These are phyloP conservation scores for Lepus americanus DNA, from an alignment of 2,113 vertebrate genomes.

Conservation along the genomic window DNA sequence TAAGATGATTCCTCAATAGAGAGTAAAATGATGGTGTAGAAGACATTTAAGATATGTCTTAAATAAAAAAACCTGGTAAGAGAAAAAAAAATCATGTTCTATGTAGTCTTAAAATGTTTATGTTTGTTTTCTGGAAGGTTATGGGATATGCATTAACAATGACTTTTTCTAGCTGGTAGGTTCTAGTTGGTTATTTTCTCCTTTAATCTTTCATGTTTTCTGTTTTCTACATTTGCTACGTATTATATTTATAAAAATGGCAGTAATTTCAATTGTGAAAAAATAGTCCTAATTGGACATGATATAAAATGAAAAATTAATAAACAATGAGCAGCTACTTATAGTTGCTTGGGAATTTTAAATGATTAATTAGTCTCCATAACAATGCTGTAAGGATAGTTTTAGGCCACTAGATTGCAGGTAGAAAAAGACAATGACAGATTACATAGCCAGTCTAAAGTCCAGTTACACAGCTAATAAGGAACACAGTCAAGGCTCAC, in stretches of 20 bases:
- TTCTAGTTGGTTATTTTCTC: background rate
- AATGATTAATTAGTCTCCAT: background rate
- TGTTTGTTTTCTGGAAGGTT: conserved; percentile 40
- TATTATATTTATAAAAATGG: background rate
- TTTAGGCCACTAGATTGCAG: background rate
- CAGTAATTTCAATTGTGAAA: background rate
- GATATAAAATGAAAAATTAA: conserved; percentile 28
- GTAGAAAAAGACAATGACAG: background rate
- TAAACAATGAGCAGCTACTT: background rate
- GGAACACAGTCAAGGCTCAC: background rate
- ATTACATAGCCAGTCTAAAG: background rate
- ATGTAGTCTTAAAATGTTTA: background rate
- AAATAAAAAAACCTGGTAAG: background rate
- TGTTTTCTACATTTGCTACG: background rate
- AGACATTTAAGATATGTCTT: background rate
- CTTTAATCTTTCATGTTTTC: background rate
- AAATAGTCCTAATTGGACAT: background rate
- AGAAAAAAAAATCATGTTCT: background rate
- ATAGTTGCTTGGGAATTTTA: background rate
- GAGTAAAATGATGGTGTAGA: background rate
- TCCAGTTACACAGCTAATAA: background rate
- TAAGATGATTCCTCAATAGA: background rate
- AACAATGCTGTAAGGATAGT: background rate
- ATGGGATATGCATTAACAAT: background rate
- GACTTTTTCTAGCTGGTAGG: background rate